A percentile compares a stretch with the other conserved stretches of the same genome.
These are phyloP conservation scores for Linurgus olivaceus DNA, from an alignment of 2,797 vertebrate genomes.

Conservation along the genomic window DNA sequence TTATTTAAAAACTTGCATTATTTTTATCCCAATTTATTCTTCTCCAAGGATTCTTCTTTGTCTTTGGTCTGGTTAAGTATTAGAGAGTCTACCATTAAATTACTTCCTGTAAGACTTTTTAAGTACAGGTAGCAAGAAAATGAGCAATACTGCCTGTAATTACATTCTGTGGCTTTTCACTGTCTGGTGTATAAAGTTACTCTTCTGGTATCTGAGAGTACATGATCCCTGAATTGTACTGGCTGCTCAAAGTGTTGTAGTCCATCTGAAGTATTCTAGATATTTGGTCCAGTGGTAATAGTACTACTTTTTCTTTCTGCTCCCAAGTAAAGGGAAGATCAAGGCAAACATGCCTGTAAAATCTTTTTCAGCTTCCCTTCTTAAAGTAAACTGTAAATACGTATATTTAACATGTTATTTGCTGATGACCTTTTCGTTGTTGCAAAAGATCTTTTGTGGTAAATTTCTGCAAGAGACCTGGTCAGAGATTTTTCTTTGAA, in stretches of 20 bases:
- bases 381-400: neutral
- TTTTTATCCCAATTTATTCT: slow-evolving; percentile 1
- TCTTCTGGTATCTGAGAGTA: neutral
- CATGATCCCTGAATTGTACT: neutral
- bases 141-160: neutral
- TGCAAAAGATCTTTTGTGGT: neutral
- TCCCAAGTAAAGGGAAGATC: neutral
- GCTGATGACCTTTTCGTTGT: neutral
- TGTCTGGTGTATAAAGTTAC: neutral
- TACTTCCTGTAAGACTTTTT: neutral
- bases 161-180: neutral
- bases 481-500: neutral
- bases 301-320: neutral
- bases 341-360: neutral
- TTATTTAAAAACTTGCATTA: neutral
- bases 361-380: neutral
- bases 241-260: neutral
- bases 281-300: neutral
- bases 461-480: neutral
- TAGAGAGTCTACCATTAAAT: neutral
- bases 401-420: neutral
- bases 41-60: neutral
- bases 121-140: neutral
- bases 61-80: neutral
- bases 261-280: neutral